Evolutionary conservation across 1,140 invertebrate species (phyloP), one percentile per base, ranked within the genome.

Genomic region (Pogonomyrmex californicus): DNA sequence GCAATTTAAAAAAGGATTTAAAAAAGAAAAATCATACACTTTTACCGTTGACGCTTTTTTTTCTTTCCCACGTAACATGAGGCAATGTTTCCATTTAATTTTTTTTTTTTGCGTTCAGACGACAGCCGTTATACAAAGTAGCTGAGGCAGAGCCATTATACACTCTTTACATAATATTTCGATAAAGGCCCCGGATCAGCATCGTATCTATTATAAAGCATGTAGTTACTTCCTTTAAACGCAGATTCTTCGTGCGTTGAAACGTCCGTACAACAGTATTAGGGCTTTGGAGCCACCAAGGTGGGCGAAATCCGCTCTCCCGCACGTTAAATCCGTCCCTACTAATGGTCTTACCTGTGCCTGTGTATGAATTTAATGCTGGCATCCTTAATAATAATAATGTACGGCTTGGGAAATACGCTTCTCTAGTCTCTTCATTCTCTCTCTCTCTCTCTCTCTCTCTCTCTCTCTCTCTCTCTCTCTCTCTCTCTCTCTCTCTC

Each of bases 371-470:
- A 83, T 83, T 73, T 83, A 60, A 83, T 60, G 68, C 51, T 68
- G 17, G 10, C 36, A 33, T 83, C 54, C 41, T 75, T 47, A 73
- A 75, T 83, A 83, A 83, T 83, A 83, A 83, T 83, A 83, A 83
- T 44, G 41, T 23, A 62, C 68, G 68, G 41, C 41, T 30, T 36
- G 17, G 7, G 54, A 83, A 73, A 83, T 83, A 38, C 38, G 10
- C 41, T 44, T 2, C 49, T 44, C 14, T 12, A 23, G 41, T 4
- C 41, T 68, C 1, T n/a, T n/a, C n/a, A n/a, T n/a, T n/a, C n/a
- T n/a, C n/a, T n/a, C n/a, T n/a, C n/a, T n/a, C n/a, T n/a, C n/a
- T n/a, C n/a, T n/a, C n/a, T n/a, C n/a, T n/a, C n/a, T n/a, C n/a
- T n/a, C n/a, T n/a, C n/a, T n/a, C n/a, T n/a, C n/a, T n/a, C n/a